Conservation (phyloP, 64 coral and sea anemone genomes). For the Orbicella faveolata region DNA sequence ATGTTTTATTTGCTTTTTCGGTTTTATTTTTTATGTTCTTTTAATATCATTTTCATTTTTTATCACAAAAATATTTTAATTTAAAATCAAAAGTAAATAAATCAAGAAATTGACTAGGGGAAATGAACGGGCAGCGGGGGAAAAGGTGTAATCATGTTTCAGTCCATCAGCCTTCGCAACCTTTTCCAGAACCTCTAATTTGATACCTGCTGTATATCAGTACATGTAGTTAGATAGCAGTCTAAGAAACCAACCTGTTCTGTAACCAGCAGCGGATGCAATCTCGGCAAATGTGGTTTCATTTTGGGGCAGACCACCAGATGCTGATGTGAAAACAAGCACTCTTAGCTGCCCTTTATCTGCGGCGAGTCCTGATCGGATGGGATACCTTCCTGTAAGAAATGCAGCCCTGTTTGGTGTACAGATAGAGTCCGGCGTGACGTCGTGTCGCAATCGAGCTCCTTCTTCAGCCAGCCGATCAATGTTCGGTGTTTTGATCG, state of each 20-base stretch:
- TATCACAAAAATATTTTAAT: too few species aligned
- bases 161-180: too few species aligned
- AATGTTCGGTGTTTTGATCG: slow-evolving; percentile 79
- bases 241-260: slow-evolving; percentile 32
- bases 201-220: background rate
- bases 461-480: slow-evolving; percentile 60
- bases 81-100: too few species aligned
- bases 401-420: slow-evolving; percentile 70
- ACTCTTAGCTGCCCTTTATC: slow-evolving; percentile 23
- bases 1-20: too few species aligned
- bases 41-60: too few species aligned
- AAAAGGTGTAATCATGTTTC: too few species aligned
- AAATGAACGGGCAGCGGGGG: too few species aligned
- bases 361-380: slow-evolving; percentile 53
- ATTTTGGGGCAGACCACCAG: slow-evolving; percentile 55
- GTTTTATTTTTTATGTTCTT: too few species aligned
- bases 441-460: slow-evolving; percentile 56
- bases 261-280: slow-evolving; percentile 29
- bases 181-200: too few species aligned
- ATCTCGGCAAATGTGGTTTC: slow-evolving; percentile 61
- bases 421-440: slow-evolving; percentile 57
- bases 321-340: slow-evolving; percentile 16
- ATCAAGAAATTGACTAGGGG: too few species aligned
- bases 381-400: slow-evolving; percentile 71
- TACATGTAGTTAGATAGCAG: background rate